These are phyloP conservation scores for Atta texana DNA, from an alignment of 1,140 invertebrate genomes.

Conservation along the genomic window DNA sequence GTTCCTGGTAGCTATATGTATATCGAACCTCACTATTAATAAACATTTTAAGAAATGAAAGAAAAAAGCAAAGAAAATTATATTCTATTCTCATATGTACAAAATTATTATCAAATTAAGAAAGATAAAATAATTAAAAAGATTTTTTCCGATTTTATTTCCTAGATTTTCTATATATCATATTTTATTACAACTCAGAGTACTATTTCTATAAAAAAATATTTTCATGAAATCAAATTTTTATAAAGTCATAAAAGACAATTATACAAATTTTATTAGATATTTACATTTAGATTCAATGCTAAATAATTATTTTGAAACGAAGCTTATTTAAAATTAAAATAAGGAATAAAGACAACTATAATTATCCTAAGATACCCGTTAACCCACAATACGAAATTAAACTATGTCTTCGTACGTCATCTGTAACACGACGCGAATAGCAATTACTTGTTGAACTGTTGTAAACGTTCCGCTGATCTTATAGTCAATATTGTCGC, in stretches of 20 bases:
- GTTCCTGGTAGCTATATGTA: neutral
- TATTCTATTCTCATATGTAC: neutral
- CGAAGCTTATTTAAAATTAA: constrained; percentile 28
- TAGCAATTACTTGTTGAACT: constrained; percentile 51
- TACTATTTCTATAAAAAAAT: neutral
- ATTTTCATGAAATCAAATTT: neutral
- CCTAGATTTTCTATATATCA: neutral
- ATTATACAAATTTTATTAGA: neutral
- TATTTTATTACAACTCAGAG: neutral
- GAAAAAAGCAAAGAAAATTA: neutral
- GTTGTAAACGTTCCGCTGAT: neutral
- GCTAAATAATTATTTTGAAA: neutral
- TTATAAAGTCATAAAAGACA: neutral
- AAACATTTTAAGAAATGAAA: neutral
- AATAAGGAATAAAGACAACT: neutral
- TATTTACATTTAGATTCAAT: neutral
- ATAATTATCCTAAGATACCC: constrained; percentile 37
- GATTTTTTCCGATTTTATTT: neutral
- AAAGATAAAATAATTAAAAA: neutral
- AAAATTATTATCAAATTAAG: neutral
- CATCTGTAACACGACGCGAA: constrained; percentile 54
- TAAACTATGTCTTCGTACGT: constrained; percentile 58
- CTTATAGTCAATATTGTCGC: constrained; percentile 56
- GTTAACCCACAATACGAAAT: constrained; percentile 59
- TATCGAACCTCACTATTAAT: neutral